These are phyloP conservation scores for Prolemur simus DNA, from an alignment of 2,113 vertebrate species.

Conservation along the genomic window DNA sequence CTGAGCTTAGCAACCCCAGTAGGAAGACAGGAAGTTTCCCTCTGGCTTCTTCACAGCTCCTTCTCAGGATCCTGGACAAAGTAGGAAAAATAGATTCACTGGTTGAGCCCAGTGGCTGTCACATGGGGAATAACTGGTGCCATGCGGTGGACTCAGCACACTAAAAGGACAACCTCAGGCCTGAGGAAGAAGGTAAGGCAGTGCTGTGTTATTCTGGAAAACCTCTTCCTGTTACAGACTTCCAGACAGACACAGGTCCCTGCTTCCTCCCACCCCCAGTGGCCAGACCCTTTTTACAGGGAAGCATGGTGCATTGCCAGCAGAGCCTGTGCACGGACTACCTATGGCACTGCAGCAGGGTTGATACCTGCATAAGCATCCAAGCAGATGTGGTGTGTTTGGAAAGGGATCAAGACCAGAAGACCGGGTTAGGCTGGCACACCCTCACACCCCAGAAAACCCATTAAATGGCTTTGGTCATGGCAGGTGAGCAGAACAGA, in stretches of 20 bases:
- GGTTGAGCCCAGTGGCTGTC: not conserved
- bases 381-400: not conserved
- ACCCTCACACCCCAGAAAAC: not conserved
- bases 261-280: not conserved
- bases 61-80: not conserved
- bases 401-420: not conserved
- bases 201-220: not conserved
- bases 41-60: too few relatives aligned
- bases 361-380: not conserved
- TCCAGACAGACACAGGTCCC: not conserved
- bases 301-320: not conserved
- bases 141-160: not conserved
- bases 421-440: not conserved
- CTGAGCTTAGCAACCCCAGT: not conserved
- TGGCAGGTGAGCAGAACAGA: not conserved
- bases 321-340: not conserved
- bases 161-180: not conserved
- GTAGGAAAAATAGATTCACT: not conserved
- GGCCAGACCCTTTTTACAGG: not conserved
- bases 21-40: not conserved
- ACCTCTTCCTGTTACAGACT: not conserved
- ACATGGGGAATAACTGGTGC: not conserved
- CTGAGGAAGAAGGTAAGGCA: not conserved
- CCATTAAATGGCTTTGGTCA: not conserved
- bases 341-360: not conserved